Conservation (phyloP, 2,888 invertebrate genomes). For the Slavum lentiscoides region DNA sequence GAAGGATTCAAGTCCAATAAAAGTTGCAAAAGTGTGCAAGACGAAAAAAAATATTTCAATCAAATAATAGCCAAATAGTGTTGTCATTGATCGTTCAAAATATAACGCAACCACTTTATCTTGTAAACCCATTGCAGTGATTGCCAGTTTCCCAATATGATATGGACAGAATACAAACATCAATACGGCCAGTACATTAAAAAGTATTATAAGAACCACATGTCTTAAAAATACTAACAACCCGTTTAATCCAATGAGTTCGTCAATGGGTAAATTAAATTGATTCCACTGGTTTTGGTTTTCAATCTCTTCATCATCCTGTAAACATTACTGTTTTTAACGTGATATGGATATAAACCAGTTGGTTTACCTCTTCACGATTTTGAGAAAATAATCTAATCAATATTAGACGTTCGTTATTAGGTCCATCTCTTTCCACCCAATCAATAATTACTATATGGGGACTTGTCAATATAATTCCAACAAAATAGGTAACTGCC, state of each 20-base stretch:
- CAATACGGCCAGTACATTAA: conserved; percentile 94
- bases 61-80: conserved; percentile 89
- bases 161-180: conserved; percentile 97
- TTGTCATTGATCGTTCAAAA: conserved; percentile 92
- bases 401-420: no score
- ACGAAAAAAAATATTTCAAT: conserved; percentile 80
- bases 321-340: no score
- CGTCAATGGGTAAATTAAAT: no score
- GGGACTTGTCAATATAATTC: conserved; percentile 88
- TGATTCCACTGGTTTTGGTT: conserved; percentile 79
- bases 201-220: conserved; percentile 97
- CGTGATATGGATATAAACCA: no score
- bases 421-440: no score
- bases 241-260: conserved; percentile 64
- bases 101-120: conserved; percentile 75
- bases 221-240: conserved; percentile 83
- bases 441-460: conserved; percentile 60
- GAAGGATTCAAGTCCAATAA: conserved; percentile 78
- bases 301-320: conserved; percentile 66
- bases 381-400: no score
- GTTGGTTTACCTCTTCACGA: no score
- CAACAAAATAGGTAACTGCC: conserved; percentile 91
- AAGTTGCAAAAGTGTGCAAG: conserved; percentile 80
- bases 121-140: conserved; percentile 72
- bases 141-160: conserved; percentile 86